Evolutionary conservation across 2,113 vertebrate species (phyloP).

Genomic region (Periophthalmodon schlosseri): DNA sequence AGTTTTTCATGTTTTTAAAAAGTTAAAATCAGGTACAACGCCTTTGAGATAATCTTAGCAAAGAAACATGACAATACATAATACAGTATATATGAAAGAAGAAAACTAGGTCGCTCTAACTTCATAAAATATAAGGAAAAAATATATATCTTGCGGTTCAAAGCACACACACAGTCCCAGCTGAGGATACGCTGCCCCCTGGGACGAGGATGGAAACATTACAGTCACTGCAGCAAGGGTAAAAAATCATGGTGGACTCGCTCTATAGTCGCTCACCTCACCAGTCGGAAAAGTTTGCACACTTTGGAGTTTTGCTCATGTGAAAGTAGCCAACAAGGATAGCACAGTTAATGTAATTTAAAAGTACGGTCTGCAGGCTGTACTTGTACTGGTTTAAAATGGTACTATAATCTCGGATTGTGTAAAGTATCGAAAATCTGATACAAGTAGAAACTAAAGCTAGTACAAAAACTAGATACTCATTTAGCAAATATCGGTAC

Average conservation of each 20-base stretch:
- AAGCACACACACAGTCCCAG: conserved; percentile 20
- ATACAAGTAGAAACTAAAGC: too few relatives aligned
- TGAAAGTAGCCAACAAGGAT: not conserved
- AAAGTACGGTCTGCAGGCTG: too few relatives aligned
- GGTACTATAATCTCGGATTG: too few relatives aligned
- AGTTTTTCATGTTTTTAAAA: too few relatives aligned
- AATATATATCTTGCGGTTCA: conserved; percentile 8
- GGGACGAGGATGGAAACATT: conserved; percentile 15
- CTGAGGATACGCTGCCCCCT: conserved; percentile 25
- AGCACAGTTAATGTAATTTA: too few relatives aligned
- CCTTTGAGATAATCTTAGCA: too few relatives aligned
- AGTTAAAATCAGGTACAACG: too few relatives aligned
- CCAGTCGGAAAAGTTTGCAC: not conserved
- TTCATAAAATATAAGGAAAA: conserved; percentile 13
- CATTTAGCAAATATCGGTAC: too few relatives aligned
- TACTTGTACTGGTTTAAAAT: too few relatives aligned
- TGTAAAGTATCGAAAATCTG: too few relatives aligned
- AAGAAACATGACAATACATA: not conserved
- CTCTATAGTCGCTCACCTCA: not conserved
- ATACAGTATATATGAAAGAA: not conserved
- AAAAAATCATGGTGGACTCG: not conserved
- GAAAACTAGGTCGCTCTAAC: conserved; percentile 12
- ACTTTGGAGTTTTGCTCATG: not conserved
- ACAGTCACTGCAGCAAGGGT: conserved; percentile 6
- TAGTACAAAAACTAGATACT: too few relatives aligned